Base-by-base conservation (phyloP, 2,113 vertebrate genomes). In the Dipodomys stephensi region DNA sequence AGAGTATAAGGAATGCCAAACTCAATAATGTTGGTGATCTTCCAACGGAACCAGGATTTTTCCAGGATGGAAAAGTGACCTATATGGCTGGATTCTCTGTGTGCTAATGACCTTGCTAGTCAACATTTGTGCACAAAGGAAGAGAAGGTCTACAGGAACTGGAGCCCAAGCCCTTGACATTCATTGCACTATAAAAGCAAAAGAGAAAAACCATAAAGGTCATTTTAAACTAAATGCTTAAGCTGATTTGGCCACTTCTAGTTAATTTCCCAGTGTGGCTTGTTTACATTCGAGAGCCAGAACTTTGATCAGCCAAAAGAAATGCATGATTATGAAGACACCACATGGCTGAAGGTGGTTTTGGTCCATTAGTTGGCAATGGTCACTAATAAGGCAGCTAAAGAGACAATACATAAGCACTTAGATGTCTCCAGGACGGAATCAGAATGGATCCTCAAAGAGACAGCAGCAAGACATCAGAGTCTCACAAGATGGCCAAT, bases 341-440 rank as follows among this genome's bases (percentile, higher is more conserved):
- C 91, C 81, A 78, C 39, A 6, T 18, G 87, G 72, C 91, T 83
- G 77, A 77, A 57, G 60, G 84, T 79, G 65, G 82, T 72, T 90
- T 94, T 76, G 92, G 90, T 90, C 92, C 97, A 85, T 0, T 86
- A 79, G 71, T 60, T 22, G 84, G 78, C 19, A 49, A 57, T 25
- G 87, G 72, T 95, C 9, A 28, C 95, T 86, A 93, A 96, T 94
- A 93, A 97, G 96, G 96, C 96, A 97, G 87, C 90, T 92, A 93
- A 87, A 93, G 91, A 96, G 91, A 95, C 79, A 72, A 88, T 87
- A 82, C 1, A 4, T 85, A 89, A 97, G 94, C 96, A 90, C 83
- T 91, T 90, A 80, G 71, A 35, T 90, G 69, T 85, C 89, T 93
- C 89, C 93, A 83, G 89, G 87, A 77, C 80, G 87, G 53, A 82